Conservation (phyloP, 2,888 invertebrate genomes). For the Leucozona laternaria region DNA sequence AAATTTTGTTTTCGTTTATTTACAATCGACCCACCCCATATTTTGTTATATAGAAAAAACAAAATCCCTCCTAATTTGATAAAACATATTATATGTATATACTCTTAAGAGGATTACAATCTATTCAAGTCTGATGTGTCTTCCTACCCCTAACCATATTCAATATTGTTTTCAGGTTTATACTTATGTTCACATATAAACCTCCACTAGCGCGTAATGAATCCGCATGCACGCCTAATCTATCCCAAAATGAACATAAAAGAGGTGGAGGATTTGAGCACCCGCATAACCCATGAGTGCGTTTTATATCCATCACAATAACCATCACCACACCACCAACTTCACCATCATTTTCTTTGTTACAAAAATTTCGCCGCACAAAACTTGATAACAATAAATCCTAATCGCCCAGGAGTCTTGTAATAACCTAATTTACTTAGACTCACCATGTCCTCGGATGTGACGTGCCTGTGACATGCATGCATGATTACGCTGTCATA, state of each 20-base stretch:
- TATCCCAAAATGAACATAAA: slow-evolving; percentile 41
- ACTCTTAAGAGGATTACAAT: slow-evolving; percentile 64
- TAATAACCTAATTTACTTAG: slow-evolving; percentile 75
- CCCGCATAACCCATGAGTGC: slow-evolving; percentile 70
- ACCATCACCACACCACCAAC: slow-evolving; percentile 22
- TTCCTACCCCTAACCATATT: slow-evolving; percentile 53
- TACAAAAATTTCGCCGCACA: slow-evolving; percentile 54
- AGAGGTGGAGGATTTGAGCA: slow-evolving; percentile 54
- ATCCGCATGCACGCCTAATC: slow-evolving; percentile 54
- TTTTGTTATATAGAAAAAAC: slow-evolving; percentile 13
- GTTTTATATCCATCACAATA: slow-evolving; percentile 31
- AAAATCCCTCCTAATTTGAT: slow-evolving; percentile 63
- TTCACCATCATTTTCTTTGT: slow-evolving; percentile 29
- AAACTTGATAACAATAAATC: slow-evolving; percentile 70
- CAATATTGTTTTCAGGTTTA: slow-evolving; percentile 53
- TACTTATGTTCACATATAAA: slow-evolving; percentile 1
- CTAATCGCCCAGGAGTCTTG: slow-evolving; percentile 68
- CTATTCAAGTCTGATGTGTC: neutral
- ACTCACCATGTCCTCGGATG: slow-evolving; percentile 9
- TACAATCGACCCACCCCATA: slow-evolving; percentile 18
- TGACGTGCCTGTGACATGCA: slow-evolving; percentile 64
- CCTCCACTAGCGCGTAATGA: slow-evolving; percentile 59
- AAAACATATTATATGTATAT: slow-evolving; percentile 30
- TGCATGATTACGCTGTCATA: slow-evolving; percentile 60
- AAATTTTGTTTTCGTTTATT: slow-evolving; percentile 17